These are phyloP conservation scores for Metallyticus violacea DNA, from an alignment of 2,888 invertebrate genomes.

Conservation along the genomic window DNA sequence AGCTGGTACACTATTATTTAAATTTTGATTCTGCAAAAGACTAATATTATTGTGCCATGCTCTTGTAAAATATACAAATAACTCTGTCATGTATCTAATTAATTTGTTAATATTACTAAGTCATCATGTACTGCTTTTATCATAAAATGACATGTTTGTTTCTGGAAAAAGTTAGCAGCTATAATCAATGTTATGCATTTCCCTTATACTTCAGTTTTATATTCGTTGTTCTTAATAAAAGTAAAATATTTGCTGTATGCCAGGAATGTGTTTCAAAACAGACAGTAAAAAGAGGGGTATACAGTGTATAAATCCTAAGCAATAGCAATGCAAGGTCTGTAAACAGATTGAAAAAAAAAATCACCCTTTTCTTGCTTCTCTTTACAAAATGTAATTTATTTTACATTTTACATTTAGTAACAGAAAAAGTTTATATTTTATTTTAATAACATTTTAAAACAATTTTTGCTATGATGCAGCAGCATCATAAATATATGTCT, in stretches of 20 bases:
- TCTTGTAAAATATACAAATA: neutral
- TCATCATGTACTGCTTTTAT: neutral
- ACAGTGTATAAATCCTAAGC: neutral
- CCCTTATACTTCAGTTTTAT: neutral
- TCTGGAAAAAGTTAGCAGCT: neutral
- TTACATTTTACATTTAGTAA: neutral
- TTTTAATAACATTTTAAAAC: neutral
- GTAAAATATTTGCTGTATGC: neutral
- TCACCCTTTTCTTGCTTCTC: too few species aligned
- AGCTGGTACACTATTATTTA: neutral
- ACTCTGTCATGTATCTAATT: neutral
- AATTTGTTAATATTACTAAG: neutral
- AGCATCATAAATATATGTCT: neutral
- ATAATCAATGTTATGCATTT: neutral
- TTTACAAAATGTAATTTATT: too few species aligned
- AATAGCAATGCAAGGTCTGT: neutral
- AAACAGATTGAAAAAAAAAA: neutral
- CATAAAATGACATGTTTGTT: neutral
- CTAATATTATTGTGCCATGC: neutral
- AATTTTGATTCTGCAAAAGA: neutral
- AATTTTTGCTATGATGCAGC: neutral
- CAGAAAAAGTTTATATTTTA: neutral
- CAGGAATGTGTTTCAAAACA: neutral
- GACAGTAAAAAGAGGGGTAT: neutral
- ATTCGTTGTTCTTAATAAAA: neutral